Percentiles rank a stretch among this genome's conserved stretches.
Conservation (phyloP, 2,113 vertebrate species). For the Mormyrus lacerda region DNA sequence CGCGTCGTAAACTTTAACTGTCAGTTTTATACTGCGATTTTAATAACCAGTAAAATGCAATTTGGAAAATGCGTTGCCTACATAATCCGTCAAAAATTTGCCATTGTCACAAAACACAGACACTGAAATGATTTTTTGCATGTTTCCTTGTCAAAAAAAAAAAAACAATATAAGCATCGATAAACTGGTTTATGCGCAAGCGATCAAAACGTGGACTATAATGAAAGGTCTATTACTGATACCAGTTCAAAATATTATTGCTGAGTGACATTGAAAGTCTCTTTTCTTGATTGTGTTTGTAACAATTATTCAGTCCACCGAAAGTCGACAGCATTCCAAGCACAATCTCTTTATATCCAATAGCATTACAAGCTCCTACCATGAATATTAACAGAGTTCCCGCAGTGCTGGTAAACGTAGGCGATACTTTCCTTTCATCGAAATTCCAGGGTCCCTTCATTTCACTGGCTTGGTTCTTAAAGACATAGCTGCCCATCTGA, state of each 20-base stretch:
- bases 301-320: background rate
- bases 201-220: background rate
- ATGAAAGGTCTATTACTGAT: background rate
- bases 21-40: background rate
- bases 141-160: background rate
- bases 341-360: slow-evolving; percentile 7
- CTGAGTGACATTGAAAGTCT: slow-evolving; percentile 33
- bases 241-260: slow-evolving; percentile 15
- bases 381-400: slow-evolving; percentile 47
- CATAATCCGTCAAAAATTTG: background rate
- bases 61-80: background rate
- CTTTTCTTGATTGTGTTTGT: background rate
- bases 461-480: slow-evolving; percentile 65
- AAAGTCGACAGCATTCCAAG: background rate
- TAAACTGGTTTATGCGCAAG: background rate
- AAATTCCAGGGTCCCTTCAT: slow-evolving; percentile 45
- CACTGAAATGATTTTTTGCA: background rate
- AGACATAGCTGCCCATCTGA: slow-evolving; percentile 50
- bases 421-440: slow-evolving; percentile 54
- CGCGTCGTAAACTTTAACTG: background rate
- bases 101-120: background rate
- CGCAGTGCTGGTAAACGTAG: slow-evolving; percentile 47
- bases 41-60: background rate
- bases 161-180: background rate
- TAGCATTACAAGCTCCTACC: slow-evolving; percentile 18